A percentile compares a stretch with the other conserved stretches of the same genome.
phyloP scores from a whole-genome alignment of 2,797 vertebrate genomes.

The Uromys caudimaculatus region DNA sequence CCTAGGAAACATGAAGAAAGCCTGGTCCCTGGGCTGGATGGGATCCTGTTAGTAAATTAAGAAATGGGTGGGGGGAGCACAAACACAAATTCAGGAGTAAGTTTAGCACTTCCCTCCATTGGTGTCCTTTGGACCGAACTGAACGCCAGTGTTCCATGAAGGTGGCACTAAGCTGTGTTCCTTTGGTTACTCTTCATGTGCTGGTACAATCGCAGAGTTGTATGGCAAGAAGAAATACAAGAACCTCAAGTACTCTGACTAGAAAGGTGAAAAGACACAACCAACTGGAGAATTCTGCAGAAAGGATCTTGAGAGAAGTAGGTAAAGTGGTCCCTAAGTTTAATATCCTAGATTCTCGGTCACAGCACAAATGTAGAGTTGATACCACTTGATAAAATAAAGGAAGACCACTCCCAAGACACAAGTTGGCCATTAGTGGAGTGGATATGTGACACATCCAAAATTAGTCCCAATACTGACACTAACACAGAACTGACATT shows the following conservation, averaged over 20 bases:
- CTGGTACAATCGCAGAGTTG: background rate
- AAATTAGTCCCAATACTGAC: background rate
- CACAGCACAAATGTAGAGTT: background rate
- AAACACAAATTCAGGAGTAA: background rate
- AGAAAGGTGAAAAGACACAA: background rate
- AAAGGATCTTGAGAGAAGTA: background rate
- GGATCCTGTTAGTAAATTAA: background rate
- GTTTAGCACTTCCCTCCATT: background rate
- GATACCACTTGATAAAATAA: background rate
- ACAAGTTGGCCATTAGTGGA: background rate
- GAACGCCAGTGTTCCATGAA: background rate
- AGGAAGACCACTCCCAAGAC: background rate
- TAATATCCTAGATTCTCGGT: background rate
- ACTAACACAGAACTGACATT: background rate
- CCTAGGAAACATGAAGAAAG: too few relatives aligned
- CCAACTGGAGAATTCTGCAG: background rate
- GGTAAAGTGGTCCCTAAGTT: background rate
- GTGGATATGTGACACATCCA: background rate
- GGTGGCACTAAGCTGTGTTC: background rate
- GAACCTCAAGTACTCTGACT: background rate
- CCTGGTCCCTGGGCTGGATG: background rate
- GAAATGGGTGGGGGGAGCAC: fast-evolving
- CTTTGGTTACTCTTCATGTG: background rate
- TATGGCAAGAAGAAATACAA: background rate
- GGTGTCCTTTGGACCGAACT: background rate